Conservation (phyloP, 1,140 invertebrate genomes). For the Plodia interpunctella region DNA sequence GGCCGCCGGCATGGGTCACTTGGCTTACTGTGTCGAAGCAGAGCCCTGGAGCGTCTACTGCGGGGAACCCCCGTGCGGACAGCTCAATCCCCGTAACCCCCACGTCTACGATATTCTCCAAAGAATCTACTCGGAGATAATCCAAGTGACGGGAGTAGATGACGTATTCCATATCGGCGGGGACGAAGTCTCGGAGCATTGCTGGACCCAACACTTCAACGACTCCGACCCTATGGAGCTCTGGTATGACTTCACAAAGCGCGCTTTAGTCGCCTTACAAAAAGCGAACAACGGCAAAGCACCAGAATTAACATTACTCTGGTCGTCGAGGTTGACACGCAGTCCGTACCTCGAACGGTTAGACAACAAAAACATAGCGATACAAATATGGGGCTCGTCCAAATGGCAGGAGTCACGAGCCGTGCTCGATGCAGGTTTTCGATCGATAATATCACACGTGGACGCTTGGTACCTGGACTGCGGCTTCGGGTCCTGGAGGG, state of each 20-base stretch:
- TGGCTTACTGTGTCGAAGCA: constrained; percentile 85
- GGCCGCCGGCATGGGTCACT: constrained; percentile 80
- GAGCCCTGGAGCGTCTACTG: constrained; percentile 88
- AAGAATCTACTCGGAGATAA: constrained; percentile 82
- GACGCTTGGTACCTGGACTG: constrained; percentile 93
- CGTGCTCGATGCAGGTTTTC: constrained; percentile 84
- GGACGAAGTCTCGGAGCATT: constrained; percentile 85
- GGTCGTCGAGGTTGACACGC: constrained; percentile 88
- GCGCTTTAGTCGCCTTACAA: constrained; percentile 79
- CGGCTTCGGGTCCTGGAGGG: constrained; percentile 88
- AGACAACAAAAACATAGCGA: constrained; percentile 71
- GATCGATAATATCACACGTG: constrained; percentile 88
- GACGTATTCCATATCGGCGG: constrained; percentile 90
- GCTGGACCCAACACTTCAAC: constrained; percentile 85
- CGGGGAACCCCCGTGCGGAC: constrained; percentile 89
- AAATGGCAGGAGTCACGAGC: constrained; percentile 86
- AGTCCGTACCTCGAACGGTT: constrained; percentile 83
- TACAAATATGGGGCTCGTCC: constrained; percentile 88
- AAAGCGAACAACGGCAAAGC: constrained; percentile 81
- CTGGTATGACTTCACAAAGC: constrained; percentile 86
- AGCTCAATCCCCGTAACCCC: constrained; percentile 88
- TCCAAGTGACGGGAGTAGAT: constrained; percentile 80
- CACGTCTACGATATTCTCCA: constrained; percentile 84
- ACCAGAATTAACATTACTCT: constrained; percentile 82
- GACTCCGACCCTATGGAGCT: constrained; percentile 85